These are phyloP conservation scores for Acanthopagrus latus DNA, from an alignment of 2,797 vertebrate species.

Conservation along the genomic window DNA sequence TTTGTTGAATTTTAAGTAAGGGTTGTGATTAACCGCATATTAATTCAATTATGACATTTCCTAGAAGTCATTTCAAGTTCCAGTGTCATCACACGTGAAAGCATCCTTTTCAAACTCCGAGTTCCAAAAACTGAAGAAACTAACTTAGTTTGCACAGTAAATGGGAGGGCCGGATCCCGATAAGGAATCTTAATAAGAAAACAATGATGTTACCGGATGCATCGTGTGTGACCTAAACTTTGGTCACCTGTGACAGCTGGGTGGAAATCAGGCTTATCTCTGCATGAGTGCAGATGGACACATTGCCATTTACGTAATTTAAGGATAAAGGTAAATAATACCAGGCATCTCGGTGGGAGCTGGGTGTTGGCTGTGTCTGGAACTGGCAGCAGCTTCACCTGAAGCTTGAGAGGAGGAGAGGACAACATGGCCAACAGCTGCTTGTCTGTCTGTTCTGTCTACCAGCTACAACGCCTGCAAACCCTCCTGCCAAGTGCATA, in stretches of 20 bases:
- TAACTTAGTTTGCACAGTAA: neutral
- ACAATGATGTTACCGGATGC: neutral
- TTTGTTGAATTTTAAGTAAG: neutral
- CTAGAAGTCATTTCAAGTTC: neutral
- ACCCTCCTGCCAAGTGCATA: constrained; percentile 53
- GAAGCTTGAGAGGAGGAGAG: constrained; percentile 63
- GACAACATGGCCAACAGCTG: constrained; percentile 61
- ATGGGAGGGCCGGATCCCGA: neutral
- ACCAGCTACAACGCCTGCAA: constrained; percentile 46
- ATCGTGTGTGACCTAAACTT: neutral
- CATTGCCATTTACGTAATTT: constrained; percentile 1
- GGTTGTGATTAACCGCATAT: neutral
- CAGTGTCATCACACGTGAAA: neutral
- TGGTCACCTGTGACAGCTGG: neutral
- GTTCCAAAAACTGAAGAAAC: neutral
- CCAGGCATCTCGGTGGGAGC: constrained; percentile 60
- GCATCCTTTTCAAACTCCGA: neutral
- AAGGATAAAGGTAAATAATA: constrained; percentile 26
- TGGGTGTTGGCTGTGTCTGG: constrained; percentile 55
- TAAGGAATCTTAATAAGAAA: neutral
- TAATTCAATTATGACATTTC: neutral
- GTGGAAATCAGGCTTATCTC: constrained; percentile 6
- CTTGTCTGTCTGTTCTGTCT: constrained; percentile 63
- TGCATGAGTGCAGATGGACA: neutral
- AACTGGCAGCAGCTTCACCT: constrained; percentile 71